phyloP scores from a whole-genome alignment of 2,888 invertebrate genomes.

The Lithodes maja region DNA sequence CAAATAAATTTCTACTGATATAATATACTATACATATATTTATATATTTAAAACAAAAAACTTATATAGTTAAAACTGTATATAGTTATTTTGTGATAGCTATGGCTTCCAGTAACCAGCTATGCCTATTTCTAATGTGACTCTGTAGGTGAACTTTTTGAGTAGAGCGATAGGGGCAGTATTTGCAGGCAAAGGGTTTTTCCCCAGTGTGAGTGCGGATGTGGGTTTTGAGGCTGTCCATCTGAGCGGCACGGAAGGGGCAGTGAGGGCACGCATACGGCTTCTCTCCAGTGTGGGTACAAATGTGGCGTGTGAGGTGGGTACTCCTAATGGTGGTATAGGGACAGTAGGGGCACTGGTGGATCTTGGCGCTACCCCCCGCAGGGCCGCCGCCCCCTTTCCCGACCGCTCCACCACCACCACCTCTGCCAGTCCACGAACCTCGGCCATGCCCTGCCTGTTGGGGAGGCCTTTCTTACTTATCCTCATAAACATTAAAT shows the following conservation, averaged over 20 bases:
- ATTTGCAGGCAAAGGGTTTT: slow-evolving; percentile 57
- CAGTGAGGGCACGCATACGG: slow-evolving; percentile 59
- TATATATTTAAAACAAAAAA: neutral
- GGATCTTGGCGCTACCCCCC: slow-evolving; percentile 54
- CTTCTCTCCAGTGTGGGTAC: slow-evolving; percentile 63
- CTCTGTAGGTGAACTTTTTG: slow-evolving; percentile 62
- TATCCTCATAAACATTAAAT: slow-evolving; percentile 35
- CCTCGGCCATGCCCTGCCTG: slow-evolving; percentile 61
- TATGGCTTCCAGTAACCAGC: slow-evolving; percentile 46
- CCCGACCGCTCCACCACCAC: slow-evolving; percentile 22
- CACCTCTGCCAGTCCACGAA: slow-evolving; percentile 49
- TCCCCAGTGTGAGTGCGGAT: slow-evolving; percentile 61
- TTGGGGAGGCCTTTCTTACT: slow-evolving; percentile 65
- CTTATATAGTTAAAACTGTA: neutral
- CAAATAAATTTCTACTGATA: too few species aligned
- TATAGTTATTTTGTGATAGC: slow-evolving; percentile 29
- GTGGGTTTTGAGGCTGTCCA: slow-evolving; percentile 62
- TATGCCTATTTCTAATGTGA: slow-evolving; percentile 60
- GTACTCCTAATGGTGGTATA: slow-evolving; percentile 65
- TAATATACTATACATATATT: neutral
- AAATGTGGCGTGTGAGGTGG: slow-evolving; percentile 57
- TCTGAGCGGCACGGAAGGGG: slow-evolving; percentile 61
- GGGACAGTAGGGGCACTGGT: slow-evolving; percentile 66
- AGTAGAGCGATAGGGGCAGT: slow-evolving; percentile 56
- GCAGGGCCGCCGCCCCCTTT: slow-evolving; percentile 32